These are phyloP conservation scores for Platichthys flesus DNA, from an alignment of 2,113 vertebrate genomes.

Conservation along the genomic window DNA sequence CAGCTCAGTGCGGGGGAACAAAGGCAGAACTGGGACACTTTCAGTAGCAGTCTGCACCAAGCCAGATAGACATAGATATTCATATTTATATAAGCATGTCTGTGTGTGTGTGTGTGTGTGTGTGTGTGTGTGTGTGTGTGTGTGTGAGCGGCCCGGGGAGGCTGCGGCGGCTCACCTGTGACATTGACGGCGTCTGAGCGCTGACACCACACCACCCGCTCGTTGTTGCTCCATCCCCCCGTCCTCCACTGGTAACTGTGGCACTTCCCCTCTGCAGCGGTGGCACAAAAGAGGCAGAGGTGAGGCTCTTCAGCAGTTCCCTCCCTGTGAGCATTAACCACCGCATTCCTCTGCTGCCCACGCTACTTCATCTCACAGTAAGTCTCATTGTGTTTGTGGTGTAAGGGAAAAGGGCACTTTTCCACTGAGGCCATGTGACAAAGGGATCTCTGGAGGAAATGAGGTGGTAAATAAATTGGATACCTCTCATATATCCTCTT, in stretches of 20 bases:
- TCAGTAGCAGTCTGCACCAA: conserved; percentile 17
- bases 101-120: conserved; percentile 5
- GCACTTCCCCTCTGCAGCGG: conserved; percentile 90
- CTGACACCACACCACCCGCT: conserved; percentile 94
- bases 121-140: conserved; percentile 6
- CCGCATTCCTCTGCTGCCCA: neutral
- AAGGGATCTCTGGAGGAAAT: conserved; percentile 34
- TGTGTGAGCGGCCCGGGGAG: conserved; percentile 12
- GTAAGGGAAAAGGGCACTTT: neutral
- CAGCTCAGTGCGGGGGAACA: conserved; percentile 16
- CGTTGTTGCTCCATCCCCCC: conserved; percentile 91
- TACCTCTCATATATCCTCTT: neutral
- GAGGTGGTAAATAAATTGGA: conserved; percentile 11
- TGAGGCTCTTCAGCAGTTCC: conserved; percentile 56
- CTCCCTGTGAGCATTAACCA: conserved; percentile 39
- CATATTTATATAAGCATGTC: conserved; percentile 7
- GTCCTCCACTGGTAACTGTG: conserved; percentile 92
- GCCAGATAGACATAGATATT: conserved; percentile 15
- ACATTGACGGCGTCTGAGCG: conserved; percentile 96
- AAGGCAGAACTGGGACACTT: conserved; percentile 42
- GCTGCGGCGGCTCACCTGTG: conserved; percentile 85
- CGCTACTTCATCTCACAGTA: conserved; percentile 14
- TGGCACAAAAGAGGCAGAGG: conserved; percentile 54
- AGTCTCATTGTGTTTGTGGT: conserved; percentile 24
- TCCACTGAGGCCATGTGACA: conserved; percentile 10